Percentiles rank a stretch among this genome's conserved stretches.
phyloP scores from a whole-genome alignment of 2,797 vertebrate species.

The Tragopan temminckii region DNA sequence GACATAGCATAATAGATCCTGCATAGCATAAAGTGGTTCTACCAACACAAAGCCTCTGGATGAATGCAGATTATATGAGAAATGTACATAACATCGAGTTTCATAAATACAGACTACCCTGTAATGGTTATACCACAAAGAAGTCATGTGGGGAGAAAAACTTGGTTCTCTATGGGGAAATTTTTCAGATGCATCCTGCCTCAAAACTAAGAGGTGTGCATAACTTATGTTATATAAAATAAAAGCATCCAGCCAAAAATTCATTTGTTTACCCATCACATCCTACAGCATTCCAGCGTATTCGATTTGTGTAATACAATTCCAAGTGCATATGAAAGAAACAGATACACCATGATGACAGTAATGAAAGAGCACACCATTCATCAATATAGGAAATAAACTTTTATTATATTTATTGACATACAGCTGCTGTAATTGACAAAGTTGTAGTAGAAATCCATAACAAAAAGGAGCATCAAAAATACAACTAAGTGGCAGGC shows the following conservation, averaged over 20 bases:
- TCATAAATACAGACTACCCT: conserved; percentile 17
- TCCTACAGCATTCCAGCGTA: conserved; percentile 10
- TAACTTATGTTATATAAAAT: background rate
- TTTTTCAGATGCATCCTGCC: background rate
- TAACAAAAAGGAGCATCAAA: conserved; percentile 11
- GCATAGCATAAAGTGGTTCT: background rate
- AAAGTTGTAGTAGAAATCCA: conserved; percentile 5
- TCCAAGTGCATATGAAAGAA: conserved; percentile 37
- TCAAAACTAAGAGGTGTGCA: background rate
- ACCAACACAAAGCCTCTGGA: background rate
- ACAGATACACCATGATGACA: conserved; percentile 45
- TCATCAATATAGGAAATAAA: conserved; percentile 53
- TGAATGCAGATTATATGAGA: conserved; percentile 10
- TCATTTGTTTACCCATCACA: conserved; percentile 31
- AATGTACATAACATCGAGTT: conserved; percentile 46
- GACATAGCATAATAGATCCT: background rate
- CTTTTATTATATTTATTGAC: conserved; percentile 44
- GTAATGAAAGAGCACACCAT: conserved; percentile 46
- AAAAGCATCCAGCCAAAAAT: background rate
- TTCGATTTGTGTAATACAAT: conserved; percentile 45
- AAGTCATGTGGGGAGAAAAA: background rate
- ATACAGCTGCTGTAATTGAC: conserved; percentile 27
- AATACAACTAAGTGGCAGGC: background rate
- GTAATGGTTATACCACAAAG: conserved; percentile 39
- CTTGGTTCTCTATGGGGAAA: accelerated